Evolutionary conservation across 2,113 vertebrate genomes (phyloP).

Genomic region (Chunga burmeisteri): DNA sequence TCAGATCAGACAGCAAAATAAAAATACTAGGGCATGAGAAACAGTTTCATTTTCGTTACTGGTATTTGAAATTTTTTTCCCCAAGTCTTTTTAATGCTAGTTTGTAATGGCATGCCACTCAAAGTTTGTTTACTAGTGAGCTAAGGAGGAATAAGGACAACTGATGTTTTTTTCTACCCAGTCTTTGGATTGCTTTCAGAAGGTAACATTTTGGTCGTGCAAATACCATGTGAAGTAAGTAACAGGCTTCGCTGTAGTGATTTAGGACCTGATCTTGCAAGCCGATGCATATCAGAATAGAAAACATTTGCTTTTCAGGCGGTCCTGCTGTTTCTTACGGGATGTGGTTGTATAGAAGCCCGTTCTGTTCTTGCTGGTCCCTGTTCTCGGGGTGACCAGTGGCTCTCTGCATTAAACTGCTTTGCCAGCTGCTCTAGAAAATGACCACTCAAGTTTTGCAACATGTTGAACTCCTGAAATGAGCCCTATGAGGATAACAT

Average conservation of each 20-base stretch:
- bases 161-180: neutral
- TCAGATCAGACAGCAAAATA: slow-evolving; percentile 11
- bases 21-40: neutral
- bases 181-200: neutral
- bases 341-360: neutral
- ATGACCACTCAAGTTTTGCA: neutral
- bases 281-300: neutral
- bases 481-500: neutral
- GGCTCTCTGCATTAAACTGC: neutral
- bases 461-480: neutral
- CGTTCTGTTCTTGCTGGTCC: neutral
- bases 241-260: neutral
- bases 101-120: neutral
- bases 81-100: neutral
- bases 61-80: neutral
- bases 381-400: neutral
- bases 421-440: slow-evolving; percentile 41
- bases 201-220: neutral
- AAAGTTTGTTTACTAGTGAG: neutral
- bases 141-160: neutral
- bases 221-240: neutral
- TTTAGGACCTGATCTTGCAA: neutral
- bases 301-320: neutral
- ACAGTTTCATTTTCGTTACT: neutral
- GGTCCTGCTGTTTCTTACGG: neutral